Percentiles rank a stretch among this genome's conserved stretches.
phyloP scores from a whole-genome alignment of 1,140 invertebrate genomes.

The Euura lappo region DNA sequence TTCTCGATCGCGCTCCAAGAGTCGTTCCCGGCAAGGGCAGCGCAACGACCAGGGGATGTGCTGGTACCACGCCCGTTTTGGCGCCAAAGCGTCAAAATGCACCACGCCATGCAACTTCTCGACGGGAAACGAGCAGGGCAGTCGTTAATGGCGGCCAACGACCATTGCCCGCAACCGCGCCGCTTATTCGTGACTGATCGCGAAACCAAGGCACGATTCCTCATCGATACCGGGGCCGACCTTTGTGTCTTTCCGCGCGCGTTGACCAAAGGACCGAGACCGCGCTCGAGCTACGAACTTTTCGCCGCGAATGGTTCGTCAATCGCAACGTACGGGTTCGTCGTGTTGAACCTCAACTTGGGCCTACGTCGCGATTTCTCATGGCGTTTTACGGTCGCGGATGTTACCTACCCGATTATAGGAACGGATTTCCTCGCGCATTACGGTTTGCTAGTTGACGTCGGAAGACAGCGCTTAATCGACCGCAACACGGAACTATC shows the following conservation, averaged over 20 bases:
- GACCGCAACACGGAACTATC: conserved; percentile 31
- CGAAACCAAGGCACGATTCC: conserved; percentile 18
- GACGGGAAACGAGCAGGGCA: conserved; percentile 21
- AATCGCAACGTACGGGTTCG: conserved; percentile 30
- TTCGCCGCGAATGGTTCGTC: conserved; percentile 31
- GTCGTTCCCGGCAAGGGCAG: no score
- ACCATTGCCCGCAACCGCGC: conserved; percentile 7
- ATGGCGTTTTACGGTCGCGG: conserved; percentile 26
- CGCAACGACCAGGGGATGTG: conserved; percentile 1
- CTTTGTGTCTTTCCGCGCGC: conserved; percentile 24
- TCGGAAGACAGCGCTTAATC: conserved; percentile 32
- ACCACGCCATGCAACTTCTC: conserved; percentile 10
- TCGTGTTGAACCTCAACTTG: conserved; percentile 24
- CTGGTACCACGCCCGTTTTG: conserved; percentile 21
- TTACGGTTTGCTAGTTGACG: conserved; percentile 41
- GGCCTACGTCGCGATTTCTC: conserved; percentile 28
- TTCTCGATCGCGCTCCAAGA: conserved; percentile 10
- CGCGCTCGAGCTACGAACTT: conserved; percentile 21
- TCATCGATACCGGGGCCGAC: conserved; percentile 32
- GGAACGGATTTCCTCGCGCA: conserved; percentile 37
- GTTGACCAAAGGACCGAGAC: not conserved
- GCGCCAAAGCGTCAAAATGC: conserved; percentile 25
- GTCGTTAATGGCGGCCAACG: conserved; percentile 27
- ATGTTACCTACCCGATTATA: conserved; percentile 22
- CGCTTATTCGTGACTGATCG: conserved; percentile 30